Base-by-base conservation (phyloP, 1,140 invertebrate species). In the Drosophila kurseongensis region DNA sequence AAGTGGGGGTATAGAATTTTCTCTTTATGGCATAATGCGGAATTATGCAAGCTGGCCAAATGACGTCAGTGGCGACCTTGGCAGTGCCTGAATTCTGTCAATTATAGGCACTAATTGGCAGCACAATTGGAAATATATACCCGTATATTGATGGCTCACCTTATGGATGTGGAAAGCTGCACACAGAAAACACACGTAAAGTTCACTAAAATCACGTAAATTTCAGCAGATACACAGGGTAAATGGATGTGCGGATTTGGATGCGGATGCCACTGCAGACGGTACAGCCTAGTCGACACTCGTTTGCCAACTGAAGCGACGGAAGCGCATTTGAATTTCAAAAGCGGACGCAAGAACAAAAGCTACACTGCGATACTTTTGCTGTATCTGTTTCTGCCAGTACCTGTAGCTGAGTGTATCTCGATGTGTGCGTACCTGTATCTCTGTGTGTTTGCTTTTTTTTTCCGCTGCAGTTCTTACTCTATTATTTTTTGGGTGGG, bases 271-370 rank as follows among this genome's bases (percentile, higher is more conserved):
- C 54, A 52, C 54, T 52, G 56, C 51, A 61, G 51, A 66, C 69
- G 82, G 81, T 86, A 86, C 77, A 86, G 88, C 88, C 82, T 86
- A 91, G 88, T 91, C 88, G 88, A 91, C 88, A 88, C 77, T 83
- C 76, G 79, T 54, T 84, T 86, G 88, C 88, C 88, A 91, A 91
- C 88, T 91, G 63, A 91, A 85, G 72, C 60, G 51, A 81, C 82
- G 82, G 88, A 88, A 89, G 75, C 85, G 80, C 78, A 90, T 90
- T 90, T 89, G 78, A 89, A 90, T 85, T 90, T 90, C 77, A 90
- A 86, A 80, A 85, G 77, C 65, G 82, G 63, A 56, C 82, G 56
- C 75, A 86, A 89, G 84, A 88, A 88, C 84, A 83, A 88, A 88
- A 86, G 83, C 71, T 89, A 83, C 57, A 65, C 16, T 27, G 44